A percentile compares a stretch with the other conserved stretches of the same genome.
These are phyloP conservation scores for Sturnus vulgaris DNA, from an alignment of 2,113 vertebrate species.

Conservation along the genomic window DNA sequence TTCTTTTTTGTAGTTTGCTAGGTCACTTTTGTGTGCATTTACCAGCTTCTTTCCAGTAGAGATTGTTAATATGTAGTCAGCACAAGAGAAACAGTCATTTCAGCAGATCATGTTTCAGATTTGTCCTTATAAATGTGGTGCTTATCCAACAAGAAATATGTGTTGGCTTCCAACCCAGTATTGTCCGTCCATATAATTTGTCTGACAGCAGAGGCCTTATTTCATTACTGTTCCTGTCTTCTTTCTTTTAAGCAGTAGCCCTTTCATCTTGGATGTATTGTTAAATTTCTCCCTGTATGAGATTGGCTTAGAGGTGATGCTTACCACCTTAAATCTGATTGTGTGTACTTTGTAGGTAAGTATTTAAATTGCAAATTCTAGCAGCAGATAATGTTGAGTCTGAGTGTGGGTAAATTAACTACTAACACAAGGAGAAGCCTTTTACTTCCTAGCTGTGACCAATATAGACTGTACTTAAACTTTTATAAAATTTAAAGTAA, in stretches of 20 bases:
- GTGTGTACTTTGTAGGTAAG: not conserved
- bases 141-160: not conserved
- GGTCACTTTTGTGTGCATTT: not conserved
- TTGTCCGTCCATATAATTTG: not conserved
- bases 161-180: not conserved
- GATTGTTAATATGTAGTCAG: not conserved
- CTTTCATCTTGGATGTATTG: not conserved
- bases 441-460: not conserved
- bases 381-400: not conserved
- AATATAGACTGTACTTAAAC: not conserved
- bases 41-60: not conserved
- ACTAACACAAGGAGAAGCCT: not conserved
- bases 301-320: not conserved
- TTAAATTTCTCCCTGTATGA: not conserved
- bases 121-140: not conserved
- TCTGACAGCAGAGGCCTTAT: not conserved
- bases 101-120: accelerated
- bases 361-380: not conserved
- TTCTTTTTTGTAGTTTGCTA: not conserved
- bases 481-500: not conserved
- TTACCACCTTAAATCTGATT: not conserved
- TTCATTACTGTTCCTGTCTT: not conserved
- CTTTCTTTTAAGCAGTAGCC: not conserved
- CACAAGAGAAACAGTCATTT: not conserved
- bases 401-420: not conserved